These are phyloP conservation scores for Terebella lapidaria DNA, from an alignment of 2,888 invertebrate genomes.

Conservation along the genomic window DNA sequence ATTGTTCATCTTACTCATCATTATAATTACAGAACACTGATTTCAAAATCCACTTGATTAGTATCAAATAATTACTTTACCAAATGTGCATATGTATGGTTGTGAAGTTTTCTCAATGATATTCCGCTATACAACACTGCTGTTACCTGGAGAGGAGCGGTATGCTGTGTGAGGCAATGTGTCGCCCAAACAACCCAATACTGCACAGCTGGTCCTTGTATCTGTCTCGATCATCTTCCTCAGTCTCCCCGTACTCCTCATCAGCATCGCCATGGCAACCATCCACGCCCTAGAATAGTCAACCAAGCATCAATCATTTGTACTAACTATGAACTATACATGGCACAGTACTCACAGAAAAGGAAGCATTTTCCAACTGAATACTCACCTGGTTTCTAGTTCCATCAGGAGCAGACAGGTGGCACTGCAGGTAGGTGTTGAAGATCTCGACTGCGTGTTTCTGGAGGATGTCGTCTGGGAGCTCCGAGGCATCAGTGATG, in stretches of 20 bases:
- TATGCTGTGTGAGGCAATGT: slow-evolving; percentile 22
- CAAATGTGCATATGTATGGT: too few relatives aligned
- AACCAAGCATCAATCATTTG: too few relatives aligned
- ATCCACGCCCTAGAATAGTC: too few relatives aligned
- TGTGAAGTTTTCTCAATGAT: too few relatives aligned
- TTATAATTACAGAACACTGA: too few relatives aligned
- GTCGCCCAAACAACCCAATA: slow-evolving; percentile 61
- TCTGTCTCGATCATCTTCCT: slow-evolving; percentile 50
- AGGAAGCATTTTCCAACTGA: neutral
- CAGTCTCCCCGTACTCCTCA: slow-evolving; percentile 56
- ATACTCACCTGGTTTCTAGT: slow-evolving; percentile 58
- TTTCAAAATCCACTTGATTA: too few relatives aligned
- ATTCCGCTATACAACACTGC: too few relatives aligned
- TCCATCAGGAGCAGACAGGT: slow-evolving; percentile 78
- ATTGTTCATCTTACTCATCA: too few relatives aligned
- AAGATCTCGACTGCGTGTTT: slow-evolving; percentile 60
- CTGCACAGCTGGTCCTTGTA: slow-evolving; percentile 71
- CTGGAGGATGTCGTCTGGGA: slow-evolving; percentile 31
- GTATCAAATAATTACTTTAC: too few relatives aligned
- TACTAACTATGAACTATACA: neutral
- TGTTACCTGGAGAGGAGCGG: slow-evolving; percentile 15
- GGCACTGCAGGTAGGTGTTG: slow-evolving; percentile 73
- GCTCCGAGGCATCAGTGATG: slow-evolving; percentile 53
- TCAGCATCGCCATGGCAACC: slow-evolving; percentile 18
- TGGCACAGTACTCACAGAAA: neutral